Evolutionary conservation across 2,888 invertebrate genomes (phyloP).

Genomic region (Pardosa pseudoannulata): DNA sequence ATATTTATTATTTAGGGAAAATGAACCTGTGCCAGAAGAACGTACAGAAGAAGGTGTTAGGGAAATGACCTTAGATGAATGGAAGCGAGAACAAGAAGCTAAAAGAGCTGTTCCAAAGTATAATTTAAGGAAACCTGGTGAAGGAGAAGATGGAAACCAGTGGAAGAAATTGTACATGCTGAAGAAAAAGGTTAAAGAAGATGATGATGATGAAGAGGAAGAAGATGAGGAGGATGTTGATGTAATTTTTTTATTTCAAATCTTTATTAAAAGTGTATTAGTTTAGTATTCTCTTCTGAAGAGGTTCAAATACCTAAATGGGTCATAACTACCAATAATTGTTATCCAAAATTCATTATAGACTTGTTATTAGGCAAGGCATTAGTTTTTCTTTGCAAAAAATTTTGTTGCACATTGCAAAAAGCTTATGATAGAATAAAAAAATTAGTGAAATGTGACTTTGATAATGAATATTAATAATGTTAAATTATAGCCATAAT

Average conservation of each 20-base stretch:
- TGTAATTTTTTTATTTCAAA: constrained; percentile 28
- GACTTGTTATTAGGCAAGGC: too few relatives aligned
- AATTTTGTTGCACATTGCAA: too few relatives aligned
- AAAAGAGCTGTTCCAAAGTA: constrained; percentile 89
- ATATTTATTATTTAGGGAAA: constrained; percentile 73
- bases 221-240: constrained; percentile 79
- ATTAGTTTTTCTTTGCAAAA: too few relatives aligned
- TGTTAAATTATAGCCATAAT: too few relatives aligned
- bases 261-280: too few relatives aligned
- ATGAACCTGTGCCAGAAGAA: constrained; percentile 61
- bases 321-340: too few relatives aligned
- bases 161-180: constrained; percentile 81
- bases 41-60: constrained; percentile 86
- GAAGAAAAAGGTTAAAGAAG: constrained; percentile 82
- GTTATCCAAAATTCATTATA: too few relatives aligned
- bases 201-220: constrained; percentile 79
- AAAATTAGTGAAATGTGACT: too few relatives aligned
- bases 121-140: constrained; percentile 94
- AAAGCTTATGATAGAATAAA: too few relatives aligned
- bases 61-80: constrained; percentile 95
- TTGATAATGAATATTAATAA: too few relatives aligned
- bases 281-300: too few relatives aligned
- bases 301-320: too few relatives aligned
- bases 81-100: constrained; percentile 88
- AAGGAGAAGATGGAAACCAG: constrained; percentile 92